phyloP scores from a whole-genome alignment of 2,113 vertebrate species.

The Gasterosteus aculeatus region DNA sequence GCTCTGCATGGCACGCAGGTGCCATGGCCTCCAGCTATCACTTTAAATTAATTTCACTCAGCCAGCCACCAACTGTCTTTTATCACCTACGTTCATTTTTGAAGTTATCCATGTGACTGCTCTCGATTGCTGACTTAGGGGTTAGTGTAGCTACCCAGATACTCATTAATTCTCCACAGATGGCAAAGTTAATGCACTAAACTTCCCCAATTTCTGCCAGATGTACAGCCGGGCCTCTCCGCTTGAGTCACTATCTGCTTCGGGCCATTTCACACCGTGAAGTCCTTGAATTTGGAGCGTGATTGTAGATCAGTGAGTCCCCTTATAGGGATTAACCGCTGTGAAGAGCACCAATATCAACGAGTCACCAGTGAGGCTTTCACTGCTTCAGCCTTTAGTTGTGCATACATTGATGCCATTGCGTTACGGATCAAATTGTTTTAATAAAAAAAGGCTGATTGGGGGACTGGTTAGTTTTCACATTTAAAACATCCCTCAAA shows the following conservation, averaged over 20 bases:
- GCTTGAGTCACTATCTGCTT: conserved; percentile 17
- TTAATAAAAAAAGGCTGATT: conserved; percentile 22
- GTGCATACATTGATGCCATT: conserved; percentile 33
- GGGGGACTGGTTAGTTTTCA: conserved; percentile 24
- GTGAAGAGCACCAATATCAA: conserved; percentile 12
- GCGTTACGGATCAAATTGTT: conserved; percentile 40
- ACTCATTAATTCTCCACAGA: conserved; percentile 61
- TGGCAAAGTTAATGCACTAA: conserved; percentile 50
- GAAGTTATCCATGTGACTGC: conserved; percentile 44
- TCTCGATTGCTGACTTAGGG: conserved; percentile 49
- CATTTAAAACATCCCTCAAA: conserved; percentile 22
- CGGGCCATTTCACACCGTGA: background rate
- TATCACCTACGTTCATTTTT: conserved; percentile 52
- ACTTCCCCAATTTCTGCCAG: conserved; percentile 44
- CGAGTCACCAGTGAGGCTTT: background rate
- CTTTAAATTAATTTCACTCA: conserved; percentile 38
- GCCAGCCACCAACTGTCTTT: conserved; percentile 46
- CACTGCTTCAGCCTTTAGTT: conserved; percentile 5
- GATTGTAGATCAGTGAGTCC: background rate
- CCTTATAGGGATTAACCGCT: conserved; percentile 1
- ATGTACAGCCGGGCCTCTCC: conserved; percentile 37
- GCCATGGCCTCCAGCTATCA: conserved; percentile 48
- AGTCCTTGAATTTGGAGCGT: background rate
- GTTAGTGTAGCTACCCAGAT: conserved; percentile 34
- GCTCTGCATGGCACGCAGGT: conserved; percentile 46